These are phyloP conservation scores for Pherbina coryleti DNA, from an alignment of 2,888 invertebrate species.

Conservation along the genomic window DNA sequence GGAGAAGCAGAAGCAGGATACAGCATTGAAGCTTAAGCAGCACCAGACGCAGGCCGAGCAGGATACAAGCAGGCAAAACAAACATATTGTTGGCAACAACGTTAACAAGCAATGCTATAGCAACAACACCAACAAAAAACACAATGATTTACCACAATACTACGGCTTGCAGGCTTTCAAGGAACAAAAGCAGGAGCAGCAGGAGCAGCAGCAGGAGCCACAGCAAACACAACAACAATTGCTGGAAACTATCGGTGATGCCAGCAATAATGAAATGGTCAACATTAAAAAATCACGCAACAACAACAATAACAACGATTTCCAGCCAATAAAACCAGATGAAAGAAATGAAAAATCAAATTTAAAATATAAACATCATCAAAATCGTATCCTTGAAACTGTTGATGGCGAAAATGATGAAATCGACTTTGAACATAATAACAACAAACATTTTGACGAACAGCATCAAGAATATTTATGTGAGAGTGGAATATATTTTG, in stretches of 20 bases:
- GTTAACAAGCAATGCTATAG: background rate
- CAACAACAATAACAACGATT: background rate
- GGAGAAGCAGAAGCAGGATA: background rate
- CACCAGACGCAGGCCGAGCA: background rate
- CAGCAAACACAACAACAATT: slow-evolving; percentile 36
- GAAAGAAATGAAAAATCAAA: slow-evolving; percentile 24
- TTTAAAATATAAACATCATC: slow-evolving; percentile 24
- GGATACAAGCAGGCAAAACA: background rate
- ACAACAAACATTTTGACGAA: background rate
- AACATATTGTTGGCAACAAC: background rate
- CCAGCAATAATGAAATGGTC: slow-evolving; percentile 31
- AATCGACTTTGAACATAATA: background rate
- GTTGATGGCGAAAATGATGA: background rate
- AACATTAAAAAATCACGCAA: background rate
- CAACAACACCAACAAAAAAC: slow-evolving; percentile 11
- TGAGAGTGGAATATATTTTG: background rate
- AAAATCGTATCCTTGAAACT: slow-evolving; percentile 9
- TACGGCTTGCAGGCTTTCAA: background rate
- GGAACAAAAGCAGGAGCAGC: slow-evolving; percentile 26
- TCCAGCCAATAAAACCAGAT: background rate
- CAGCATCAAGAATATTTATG: background rate
- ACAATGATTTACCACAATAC: slow-evolving; percentile 1
- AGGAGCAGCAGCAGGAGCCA: slow-evolving; percentile 6
- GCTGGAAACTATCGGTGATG: slow-evolving; percentile 28
- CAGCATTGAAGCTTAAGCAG: background rate